phyloP scores from a whole-genome alignment of 2,797 vertebrate species.

The Catamblyrhynchus diadema region DNA sequence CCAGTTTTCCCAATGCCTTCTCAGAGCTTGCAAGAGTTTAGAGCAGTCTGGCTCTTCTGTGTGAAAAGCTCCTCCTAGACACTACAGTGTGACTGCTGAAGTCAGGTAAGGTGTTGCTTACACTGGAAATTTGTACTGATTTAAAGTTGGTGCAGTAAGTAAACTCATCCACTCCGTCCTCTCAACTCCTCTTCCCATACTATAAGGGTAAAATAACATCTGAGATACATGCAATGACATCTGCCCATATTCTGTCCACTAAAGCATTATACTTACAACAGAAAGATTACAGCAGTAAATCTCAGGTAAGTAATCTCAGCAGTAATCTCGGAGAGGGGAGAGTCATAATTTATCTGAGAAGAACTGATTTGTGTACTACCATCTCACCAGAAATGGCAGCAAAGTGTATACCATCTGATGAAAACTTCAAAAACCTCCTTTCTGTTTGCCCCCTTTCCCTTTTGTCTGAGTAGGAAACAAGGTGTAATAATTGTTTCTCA shows the following conservation, averaged over 20 bases:
- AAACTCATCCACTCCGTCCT: not conserved
- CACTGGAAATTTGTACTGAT: not conserved
- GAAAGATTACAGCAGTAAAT: not conserved
- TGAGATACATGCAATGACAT: not conserved
- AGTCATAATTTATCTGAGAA: not conserved
- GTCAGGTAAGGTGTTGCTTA: not conserved
- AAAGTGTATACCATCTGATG: not conserved
- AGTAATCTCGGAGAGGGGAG: not conserved
- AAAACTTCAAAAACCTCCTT: not conserved
- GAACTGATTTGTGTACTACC: not conserved
- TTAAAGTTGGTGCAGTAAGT: not conserved
- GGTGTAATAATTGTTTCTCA: not conserved
- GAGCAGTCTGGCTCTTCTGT: not conserved
- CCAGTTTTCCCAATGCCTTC: not conserved
- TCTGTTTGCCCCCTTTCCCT: accelerated
- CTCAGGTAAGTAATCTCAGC: not conserved
- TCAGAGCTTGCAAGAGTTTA: not conserved
- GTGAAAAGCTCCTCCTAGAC: not conserved
- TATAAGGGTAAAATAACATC: not conserved
- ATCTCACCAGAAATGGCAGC: not conserved
- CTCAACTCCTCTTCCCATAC: not conserved
- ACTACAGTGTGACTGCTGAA: not conserved
- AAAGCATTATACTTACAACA: not conserved
- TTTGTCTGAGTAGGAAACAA: not conserved
- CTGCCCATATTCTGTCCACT: not conserved